Base-by-base conservation (phyloP, 2,797 vertebrate genomes). In the Erethizon dorsatum region DNA sequence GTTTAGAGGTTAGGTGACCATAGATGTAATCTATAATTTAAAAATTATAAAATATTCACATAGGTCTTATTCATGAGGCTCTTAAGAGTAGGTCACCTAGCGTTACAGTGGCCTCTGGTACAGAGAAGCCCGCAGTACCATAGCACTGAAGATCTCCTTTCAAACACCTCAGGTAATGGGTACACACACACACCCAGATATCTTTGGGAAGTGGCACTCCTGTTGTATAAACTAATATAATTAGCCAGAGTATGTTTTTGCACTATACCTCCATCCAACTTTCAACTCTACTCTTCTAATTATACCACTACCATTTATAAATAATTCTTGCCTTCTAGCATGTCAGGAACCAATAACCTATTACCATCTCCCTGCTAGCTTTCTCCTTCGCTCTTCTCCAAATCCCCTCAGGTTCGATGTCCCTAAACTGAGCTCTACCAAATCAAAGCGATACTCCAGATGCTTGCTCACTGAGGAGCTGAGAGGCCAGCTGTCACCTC, bases 401-500 rank as follows among this genome's bases (percentile, higher is more conserved):
- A 85, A 94, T 96, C 88, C 84, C 82, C 69, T 90, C 75, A 95
- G 18, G 73, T 96, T 57, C 67, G 80, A 18, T 41, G 67, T 24
- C 84, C 77, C 93, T 95, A 69, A 82, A 88, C 41, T 73, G 47
- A 88, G 71, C 56, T 92, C 91, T 85, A 56, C 26, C 86, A 95
- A 97, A 91, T 92, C 87, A 75, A 78, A 91, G 54, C 90, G 61
- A 65, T 93, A 83, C 67, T 97, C 95, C 96, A 97, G 94, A 95
- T 91, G 85, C 95, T 94, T 88, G 41, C 84, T 97, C 96, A 77
- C 89, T 18, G 28, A 80, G 87, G 56, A 96, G 59, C 83, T 1
- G 3, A 96, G 91, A 97, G 73, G 85, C 88, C 96, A 96, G 92
- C 96, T 97, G 96, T 97, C 93, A 93, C 93, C 94, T 88, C 52